Conservation (phyloP, 1,140 invertebrate genomes). For the Cydia fagiglandana region DNA sequence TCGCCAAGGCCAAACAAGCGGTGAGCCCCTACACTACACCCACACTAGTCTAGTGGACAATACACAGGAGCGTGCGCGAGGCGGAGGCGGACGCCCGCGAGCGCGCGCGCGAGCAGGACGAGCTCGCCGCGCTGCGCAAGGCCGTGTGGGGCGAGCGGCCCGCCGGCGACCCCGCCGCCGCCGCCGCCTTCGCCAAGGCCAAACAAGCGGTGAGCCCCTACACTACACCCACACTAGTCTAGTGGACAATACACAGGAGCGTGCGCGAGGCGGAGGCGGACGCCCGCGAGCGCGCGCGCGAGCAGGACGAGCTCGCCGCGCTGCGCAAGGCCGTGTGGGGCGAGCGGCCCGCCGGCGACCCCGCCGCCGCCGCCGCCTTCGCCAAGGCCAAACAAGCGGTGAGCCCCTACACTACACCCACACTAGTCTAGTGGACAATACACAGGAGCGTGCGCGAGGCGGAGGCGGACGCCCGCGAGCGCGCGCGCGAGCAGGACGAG, state of each 20-base stretch:
- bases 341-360: background rate
- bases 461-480: too few relatives aligned
- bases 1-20: background rate
- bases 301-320: slow-evolving; percentile 92
- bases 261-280: background rate
- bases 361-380: background rate
- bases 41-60: too few relatives aligned
- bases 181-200: background rate
- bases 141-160: background rate
- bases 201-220: background rate
- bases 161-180: background rate
- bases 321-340: slow-evolving; percentile 71
- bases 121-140: slow-evolving; percentile 90
- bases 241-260: too few relatives aligned
- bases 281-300: slow-evolving; percentile 63
- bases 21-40: background rate
- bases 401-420: background rate
- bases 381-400: background rate
- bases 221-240: background rate
- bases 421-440: too few relatives aligned
- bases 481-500: too few relatives aligned
- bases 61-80: background rate
- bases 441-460: background rate
- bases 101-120: slow-evolving; percentile 80
- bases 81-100: slow-evolving; percentile 63